These are phyloP conservation scores for Elymnias hypermnestra DNA, from an alignment of 1,140 invertebrate species.

Conservation along the genomic window DNA sequence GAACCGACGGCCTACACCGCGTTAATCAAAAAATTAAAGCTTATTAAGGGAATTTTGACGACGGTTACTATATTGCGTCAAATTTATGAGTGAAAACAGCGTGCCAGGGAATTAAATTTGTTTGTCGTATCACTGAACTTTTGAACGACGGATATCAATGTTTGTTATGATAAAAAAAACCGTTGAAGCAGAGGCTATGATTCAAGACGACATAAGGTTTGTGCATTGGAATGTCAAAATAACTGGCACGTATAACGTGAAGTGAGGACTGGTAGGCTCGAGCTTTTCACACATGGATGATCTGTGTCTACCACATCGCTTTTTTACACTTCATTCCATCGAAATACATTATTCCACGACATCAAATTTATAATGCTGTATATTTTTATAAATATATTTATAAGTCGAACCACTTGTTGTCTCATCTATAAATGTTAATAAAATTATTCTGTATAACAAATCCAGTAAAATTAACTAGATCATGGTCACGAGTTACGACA, in stretches of 20 bases:
- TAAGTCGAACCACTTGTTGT: no score
- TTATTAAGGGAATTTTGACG: slow-evolving; percentile 13
- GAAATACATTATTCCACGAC: no score
- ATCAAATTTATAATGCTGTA: no score
- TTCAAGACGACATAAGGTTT: slow-evolving; percentile 21
- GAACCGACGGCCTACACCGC: slow-evolving; percentile 13
- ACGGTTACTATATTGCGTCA: slow-evolving; percentile 6
- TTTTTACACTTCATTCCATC: no score
- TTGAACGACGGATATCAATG: slow-evolving; percentile 16
- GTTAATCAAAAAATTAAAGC: slow-evolving; percentile 48
- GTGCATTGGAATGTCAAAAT: slow-evolving; percentile 37
- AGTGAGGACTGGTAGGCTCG: slow-evolving; percentile 20
- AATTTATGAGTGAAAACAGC: neutral
- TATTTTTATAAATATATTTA: no score
- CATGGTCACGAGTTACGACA: no score
- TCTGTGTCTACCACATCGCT: neutral
- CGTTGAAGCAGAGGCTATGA: slow-evolving; percentile 14
- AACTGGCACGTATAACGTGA: slow-evolving; percentile 29
- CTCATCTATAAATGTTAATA: no score
- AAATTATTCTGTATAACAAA: no score
- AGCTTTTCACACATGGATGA: slow-evolving; percentile 20
- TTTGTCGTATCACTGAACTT: slow-evolving; percentile 14
- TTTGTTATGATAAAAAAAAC: slow-evolving; percentile 17
- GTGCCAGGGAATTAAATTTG: slow-evolving; percentile 15
- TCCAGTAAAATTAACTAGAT: no score